Evolutionary conservation across 2,888 invertebrate genomes (phyloP).

Genomic region (Tupiocoris notatus): DNA sequence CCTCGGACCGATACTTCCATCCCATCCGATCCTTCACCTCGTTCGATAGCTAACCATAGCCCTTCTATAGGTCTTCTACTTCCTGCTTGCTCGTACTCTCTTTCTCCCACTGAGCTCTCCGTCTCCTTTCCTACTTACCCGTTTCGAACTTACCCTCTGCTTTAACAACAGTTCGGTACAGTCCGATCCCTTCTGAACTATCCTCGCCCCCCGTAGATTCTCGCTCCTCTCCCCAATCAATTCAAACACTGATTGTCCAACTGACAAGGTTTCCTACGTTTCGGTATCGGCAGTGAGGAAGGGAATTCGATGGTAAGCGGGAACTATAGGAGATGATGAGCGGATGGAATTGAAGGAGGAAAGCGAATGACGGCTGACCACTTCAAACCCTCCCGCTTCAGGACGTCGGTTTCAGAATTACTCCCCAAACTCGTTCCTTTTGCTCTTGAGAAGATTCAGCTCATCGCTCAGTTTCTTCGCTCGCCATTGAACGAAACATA

Average conservation of each 20-base stretch:
- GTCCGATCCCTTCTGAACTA: background rate
- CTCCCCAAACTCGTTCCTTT: conserved; percentile 1
- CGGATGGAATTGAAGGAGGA: background rate
- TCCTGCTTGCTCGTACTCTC: background rate
- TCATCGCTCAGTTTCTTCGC: no score
- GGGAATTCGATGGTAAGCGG: background rate
- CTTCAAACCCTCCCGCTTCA: conserved; percentile 16
- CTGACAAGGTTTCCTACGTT: conserved; percentile 35
- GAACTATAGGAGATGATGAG: background rate
- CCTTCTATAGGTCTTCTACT: background rate
- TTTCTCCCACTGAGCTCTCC: background rate
- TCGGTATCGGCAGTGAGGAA: background rate
- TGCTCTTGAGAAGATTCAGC: no score
- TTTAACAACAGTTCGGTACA: conserved; percentile 19
- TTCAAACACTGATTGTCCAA: conserved; percentile 38
- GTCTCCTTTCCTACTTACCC: background rate
- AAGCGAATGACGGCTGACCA: conserved; percentile 22
- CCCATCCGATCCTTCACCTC: background rate
- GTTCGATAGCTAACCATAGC: background rate
- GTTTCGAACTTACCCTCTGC: background rate
- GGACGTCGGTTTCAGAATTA: conserved; percentile 33
- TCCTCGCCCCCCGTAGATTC: background rate
- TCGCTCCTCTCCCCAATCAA: conserved; percentile 26
- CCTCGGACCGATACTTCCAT: background rate
- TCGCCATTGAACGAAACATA: no score